These are phyloP conservation scores for Cryptocephalus moraei DNA, from an alignment of 2,888 invertebrate genomes.

Conservation along the genomic window DNA sequence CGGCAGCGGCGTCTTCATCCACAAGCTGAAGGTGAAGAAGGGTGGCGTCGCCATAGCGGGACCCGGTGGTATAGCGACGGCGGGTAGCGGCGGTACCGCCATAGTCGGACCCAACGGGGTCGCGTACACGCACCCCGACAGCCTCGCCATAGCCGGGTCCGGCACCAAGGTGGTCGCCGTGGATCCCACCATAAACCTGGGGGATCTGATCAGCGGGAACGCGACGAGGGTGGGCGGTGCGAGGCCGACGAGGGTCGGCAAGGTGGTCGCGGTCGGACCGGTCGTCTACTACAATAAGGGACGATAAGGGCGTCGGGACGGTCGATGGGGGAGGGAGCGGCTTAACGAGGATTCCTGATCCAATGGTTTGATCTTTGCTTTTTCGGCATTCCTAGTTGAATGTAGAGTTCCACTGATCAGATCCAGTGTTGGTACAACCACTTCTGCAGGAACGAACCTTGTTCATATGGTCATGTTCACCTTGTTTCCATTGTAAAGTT, in stretches of 20 bases:
- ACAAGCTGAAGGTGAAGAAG: conserved; percentile 56
- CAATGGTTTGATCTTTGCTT: background rate
- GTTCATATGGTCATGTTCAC: too few species aligned
- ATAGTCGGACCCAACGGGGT: conserved; percentile 71
- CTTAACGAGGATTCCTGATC: background rate
- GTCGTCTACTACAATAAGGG: conserved; percentile 53
- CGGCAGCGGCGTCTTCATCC: conserved; percentile 57
- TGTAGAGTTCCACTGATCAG: too few species aligned
- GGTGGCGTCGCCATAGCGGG: conserved; percentile 75
- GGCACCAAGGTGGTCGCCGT: conserved; percentile 61
- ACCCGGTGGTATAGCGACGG: conserved; percentile 72
- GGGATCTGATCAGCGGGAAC: conserved; percentile 38
- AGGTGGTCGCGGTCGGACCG: conserved; percentile 63
- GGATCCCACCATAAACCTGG: conserved; percentile 51
- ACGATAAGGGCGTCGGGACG: background rate
- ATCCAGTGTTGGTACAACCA: too few species aligned
- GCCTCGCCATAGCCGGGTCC: conserved; percentile 65
- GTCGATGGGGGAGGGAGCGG: background rate
- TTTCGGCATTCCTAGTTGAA: too few species aligned
- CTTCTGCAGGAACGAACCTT: too few species aligned
- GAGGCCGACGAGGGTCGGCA: conserved; percentile 48
- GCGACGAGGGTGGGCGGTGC: conserved; percentile 25
- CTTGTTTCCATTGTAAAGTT: too few species aligned
- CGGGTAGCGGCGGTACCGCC: conserved; percentile 69
- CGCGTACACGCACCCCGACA: conserved; percentile 65